These are phyloP conservation scores for Myopa tessellatipennis DNA, from an alignment of 2,888 invertebrate genomes.

Conservation along the genomic window DNA sequence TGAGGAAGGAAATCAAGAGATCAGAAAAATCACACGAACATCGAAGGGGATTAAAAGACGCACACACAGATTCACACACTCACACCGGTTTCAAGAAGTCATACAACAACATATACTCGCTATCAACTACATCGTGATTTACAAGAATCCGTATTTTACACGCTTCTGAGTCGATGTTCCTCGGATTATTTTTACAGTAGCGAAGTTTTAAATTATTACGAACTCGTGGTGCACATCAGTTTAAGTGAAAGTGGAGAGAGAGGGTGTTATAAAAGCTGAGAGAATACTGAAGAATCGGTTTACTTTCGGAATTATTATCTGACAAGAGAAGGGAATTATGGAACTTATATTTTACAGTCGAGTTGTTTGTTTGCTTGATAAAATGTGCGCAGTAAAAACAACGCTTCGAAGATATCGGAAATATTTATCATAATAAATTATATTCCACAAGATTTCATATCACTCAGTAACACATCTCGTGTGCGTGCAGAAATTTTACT, in stretches of 20 bases:
- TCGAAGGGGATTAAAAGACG: constrained; percentile 10
- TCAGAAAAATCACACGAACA: not conserved
- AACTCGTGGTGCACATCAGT: not conserved
- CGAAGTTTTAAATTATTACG: constrained; percentile 21
- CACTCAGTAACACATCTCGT: too few species aligned
- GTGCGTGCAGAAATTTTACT: too few species aligned
- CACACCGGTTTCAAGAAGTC: not conserved
- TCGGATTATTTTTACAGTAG: constrained; percentile 21
- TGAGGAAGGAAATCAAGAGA: not conserved
- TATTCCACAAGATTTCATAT: too few species aligned
- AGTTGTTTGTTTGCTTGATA: not conserved
- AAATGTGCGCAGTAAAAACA: too few species aligned
- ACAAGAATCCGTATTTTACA: constrained; percentile 8
- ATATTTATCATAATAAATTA: too few species aligned
- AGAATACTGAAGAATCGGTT: not conserved
- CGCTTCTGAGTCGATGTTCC: constrained; percentile 17
- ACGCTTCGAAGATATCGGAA: too few species aligned
- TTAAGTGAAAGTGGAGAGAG: not conserved
- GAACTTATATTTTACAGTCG: not conserved
- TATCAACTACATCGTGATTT: constrained; percentile 21
- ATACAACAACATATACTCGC: not conserved
- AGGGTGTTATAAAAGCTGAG: too few species aligned
- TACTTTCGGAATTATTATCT: not conserved
- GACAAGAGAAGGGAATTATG: constrained; percentile 4
- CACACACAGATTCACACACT: not conserved